A percentile compares a stretch with the other conserved stretches of the same genome.
Evolutionary conservation across 2,888 invertebrate genomes (phyloP).

Genomic region (Congeria kusceri): DNA sequence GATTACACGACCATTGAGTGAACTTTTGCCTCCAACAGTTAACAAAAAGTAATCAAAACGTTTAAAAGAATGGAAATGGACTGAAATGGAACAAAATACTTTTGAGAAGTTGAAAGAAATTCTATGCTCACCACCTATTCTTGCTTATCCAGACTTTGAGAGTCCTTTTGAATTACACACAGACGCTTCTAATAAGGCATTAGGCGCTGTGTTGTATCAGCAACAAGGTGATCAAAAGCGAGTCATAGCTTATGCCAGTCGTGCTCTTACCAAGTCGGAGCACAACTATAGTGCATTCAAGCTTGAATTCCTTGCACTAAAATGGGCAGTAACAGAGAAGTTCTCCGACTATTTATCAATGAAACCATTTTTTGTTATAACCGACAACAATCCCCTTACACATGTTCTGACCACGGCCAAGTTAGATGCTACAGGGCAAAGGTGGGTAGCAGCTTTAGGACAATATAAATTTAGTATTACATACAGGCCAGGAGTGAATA

Average conservation of each 20-base stretch:
- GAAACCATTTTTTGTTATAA: background rate
- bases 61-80: no score
- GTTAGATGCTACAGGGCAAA: constrained; percentile 19
- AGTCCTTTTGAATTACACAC: no score
- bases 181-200: constrained; percentile 1
- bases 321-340: constrained; percentile 19
- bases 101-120: constrained; percentile 2
- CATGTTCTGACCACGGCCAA: no score
- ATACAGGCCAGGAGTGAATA: constrained; percentile 1
- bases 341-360: constrained; percentile 13
- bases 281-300: no score
- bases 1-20: no score
- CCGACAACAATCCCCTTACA: no score
- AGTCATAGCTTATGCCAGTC: no score
- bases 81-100: background rate
- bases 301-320: no score
- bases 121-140: background rate
- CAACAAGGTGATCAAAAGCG: background rate
- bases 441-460: constrained; percentile 14
- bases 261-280: no score
- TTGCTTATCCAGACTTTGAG: constrained; percentile 5
- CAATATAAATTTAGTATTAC: constrained; percentile 7
- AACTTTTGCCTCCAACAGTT: no score
- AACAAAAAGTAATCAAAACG: no score
- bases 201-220: constrained; percentile 16